Base-by-base conservation (phyloP, 2,888 invertebrate genomes). In the Tinea trinotella region DNA sequence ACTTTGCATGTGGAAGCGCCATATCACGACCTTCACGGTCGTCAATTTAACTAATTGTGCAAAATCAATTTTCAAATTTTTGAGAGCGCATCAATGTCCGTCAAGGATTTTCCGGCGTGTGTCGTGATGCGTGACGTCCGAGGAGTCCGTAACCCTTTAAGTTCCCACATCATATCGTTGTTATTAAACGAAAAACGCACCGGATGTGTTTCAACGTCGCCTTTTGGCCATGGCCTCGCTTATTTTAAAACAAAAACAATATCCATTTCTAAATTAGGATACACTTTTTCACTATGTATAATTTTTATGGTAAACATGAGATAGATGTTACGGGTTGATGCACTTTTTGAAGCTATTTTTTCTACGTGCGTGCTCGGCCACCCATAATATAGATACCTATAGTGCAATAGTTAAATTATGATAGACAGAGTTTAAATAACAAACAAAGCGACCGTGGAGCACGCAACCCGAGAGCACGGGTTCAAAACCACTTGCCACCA, bases 131-230 rank as follows among this genome's bases (percentile, higher is more conserved):
- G 59, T 58, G 55, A 57, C 35, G 55, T 55, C 56, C 58, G 30
- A 30, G 30, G 30, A 30, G 30, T 55, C 56, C 58, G 58, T 55
- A 30, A 7, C 30, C 30, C 30, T 30, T n/a, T 7, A 30, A 30
- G 30, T n/a, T 30, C 30, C 7, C 30, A 30, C 30, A 30, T 7
- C 56, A 58, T 55, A 59, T 61, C 9, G 3, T 2, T 44, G 7
- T 44, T 7, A 80, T 80, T 81, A 81, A 70, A 62, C 70, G 70
- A 73, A n/a, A n/a, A 67, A 71, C 73, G 72, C 62, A 67, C 74
- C 76, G 77, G 71, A 77, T 76, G 74, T 65, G 58, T 59, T 60
- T 6, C 17, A 20, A 12, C 48, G 40, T 22, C 19, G 9, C 19
- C 44, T 34, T 17, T 12, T 46, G 44, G 18, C 55, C 52, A 24